Base-by-base conservation (phyloP, 2,113 vertebrate species). In the Dasyurus viverrinus region DNA sequence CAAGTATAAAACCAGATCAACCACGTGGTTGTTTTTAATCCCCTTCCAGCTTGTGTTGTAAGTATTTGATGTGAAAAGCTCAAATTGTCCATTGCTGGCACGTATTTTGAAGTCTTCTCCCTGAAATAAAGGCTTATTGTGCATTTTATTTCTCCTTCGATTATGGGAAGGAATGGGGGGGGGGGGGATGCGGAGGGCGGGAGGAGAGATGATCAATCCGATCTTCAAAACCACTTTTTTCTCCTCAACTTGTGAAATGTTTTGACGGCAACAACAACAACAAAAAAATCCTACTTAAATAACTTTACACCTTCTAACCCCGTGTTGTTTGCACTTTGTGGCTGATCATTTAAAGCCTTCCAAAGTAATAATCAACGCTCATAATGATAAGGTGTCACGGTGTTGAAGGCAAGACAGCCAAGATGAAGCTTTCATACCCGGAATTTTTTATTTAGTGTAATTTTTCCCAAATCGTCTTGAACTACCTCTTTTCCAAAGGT, bases 1-100 rank as follows among this genome's bases (percentile, higher is more conserved):
- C 98, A 97, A 98, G 98, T 98, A 98, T 98, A 98, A 99, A 98
- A 98, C 98, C 97, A 98, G 98, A 98, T 98, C 98, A 98, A 98
- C 98, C 98, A 99, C 98, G 98, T 99, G 98, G 98, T 98, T 98
- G 98, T 98, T 98, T 98, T 98, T 98, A 98, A 99, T 98, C 98
- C 98, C 98, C 98, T 95, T 97, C 97, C 98, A 98, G 98, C 97
- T 98, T 90, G 68, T 97, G 94, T 95, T 94, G 96, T 96, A 95
- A 98, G 97, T 97, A 98, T 98, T 98, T 98, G 97, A 97, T 98
- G 97, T 97, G 97, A 96, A 96, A 97, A 97, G 97, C 97, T 98
- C 93, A 55, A 98, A 98, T 98, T 98, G 98, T 98, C 98, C 98
- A 98, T 98, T 97, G 98, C 98, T 98, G 98, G 98, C 98, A 99